A percentile compares a stretch with the other conserved stretches of the same genome.
phyloP scores from a whole-genome alignment of 2,797 vertebrate species.

The Rhyacichthys aspro region DNA sequence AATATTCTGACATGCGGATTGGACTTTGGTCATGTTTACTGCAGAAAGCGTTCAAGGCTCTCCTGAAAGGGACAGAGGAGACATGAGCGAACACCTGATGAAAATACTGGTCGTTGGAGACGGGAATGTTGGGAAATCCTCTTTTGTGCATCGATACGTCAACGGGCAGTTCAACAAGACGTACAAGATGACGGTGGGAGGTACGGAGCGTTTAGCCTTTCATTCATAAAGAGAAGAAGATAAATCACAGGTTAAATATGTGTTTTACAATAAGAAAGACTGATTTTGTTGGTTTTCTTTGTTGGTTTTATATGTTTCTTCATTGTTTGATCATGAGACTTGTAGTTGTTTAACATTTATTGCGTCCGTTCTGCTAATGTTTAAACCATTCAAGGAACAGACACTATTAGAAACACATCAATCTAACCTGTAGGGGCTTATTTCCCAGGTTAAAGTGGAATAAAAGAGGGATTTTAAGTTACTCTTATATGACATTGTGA shows the following conservation, averaged over 20 bases:
- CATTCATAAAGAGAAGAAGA: no score
- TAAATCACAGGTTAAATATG: no score
- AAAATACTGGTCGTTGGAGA: constrained; percentile 89
- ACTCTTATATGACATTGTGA: no score
- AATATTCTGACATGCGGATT: no score
- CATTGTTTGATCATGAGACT: neutral
- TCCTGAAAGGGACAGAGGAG: neutral
- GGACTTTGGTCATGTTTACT: constrained; percentile 2
- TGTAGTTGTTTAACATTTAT: constrained; percentile 2
- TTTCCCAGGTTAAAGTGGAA: no score
- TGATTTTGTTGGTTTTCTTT: no score
- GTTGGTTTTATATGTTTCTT: no score
- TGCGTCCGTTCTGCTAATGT: no score
- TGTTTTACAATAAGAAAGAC: no score
- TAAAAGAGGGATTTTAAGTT: no score
- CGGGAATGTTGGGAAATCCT: constrained; percentile 86
- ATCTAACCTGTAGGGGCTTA: no score
- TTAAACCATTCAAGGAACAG: neutral
- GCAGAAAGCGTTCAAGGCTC: neutral
- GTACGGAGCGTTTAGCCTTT: constrained; percentile 54
- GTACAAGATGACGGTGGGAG: constrained; percentile 89
- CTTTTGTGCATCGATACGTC: constrained; percentile 85
- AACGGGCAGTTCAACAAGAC: constrained; percentile 84
- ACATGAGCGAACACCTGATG: constrained; percentile 80
- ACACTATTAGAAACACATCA: no score